Base-by-base conservation (phyloP, 2,113 vertebrate genomes). In the Strigops habroptila region DNA sequence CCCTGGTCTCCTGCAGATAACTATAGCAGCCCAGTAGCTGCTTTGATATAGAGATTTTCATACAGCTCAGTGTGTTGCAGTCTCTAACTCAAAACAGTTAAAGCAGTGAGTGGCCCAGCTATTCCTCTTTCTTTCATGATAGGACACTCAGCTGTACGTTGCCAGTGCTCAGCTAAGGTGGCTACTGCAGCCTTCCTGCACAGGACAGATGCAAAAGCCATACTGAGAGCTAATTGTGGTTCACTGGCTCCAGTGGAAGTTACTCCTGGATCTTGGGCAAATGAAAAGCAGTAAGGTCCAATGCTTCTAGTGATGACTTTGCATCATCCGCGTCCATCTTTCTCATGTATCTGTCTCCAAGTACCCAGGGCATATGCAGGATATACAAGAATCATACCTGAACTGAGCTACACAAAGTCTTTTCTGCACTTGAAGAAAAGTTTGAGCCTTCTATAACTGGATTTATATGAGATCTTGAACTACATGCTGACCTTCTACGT, bases 1-100 rank as follows among this genome's bases (percentile, higher is more conserved):
- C 49, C 1, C 0, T 4, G 3, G 28, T 59, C 69, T 83, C 64
- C 76, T 0, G 1, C 12, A 3, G 49, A 68, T 19, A 73, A 28
- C 21, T 6, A 43, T 41, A 35, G 71, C 85, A 90, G 75, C 21
- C 43, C 43, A 23, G 49, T 33, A 68, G 46, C 39, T 81, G 35
- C 48, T 88, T 82, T 79, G 73, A 88, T 62, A 78, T 33, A 25
- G 21, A 44, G 43, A 4, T 55, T 93, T 78, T 86, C 5, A 0
- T 43, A 43, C 17, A 71, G 24, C 17, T 64, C 33, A 4, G 1
- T n/a, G 37, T 52, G 21, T 59, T 77, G 49, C 27, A 25, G 48
- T 10, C 65, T 89, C 44, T 24, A 79, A 74, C 51, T 74, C 60
- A 76, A 67, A 88, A n/a, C 33, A 31, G 27, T 18, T 65, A 37